A percentile compares a stretch with the other conserved stretches of the same genome.
Conservation (phyloP, 2,888 invertebrate species). For the Tachystola acroxantha region DNA sequence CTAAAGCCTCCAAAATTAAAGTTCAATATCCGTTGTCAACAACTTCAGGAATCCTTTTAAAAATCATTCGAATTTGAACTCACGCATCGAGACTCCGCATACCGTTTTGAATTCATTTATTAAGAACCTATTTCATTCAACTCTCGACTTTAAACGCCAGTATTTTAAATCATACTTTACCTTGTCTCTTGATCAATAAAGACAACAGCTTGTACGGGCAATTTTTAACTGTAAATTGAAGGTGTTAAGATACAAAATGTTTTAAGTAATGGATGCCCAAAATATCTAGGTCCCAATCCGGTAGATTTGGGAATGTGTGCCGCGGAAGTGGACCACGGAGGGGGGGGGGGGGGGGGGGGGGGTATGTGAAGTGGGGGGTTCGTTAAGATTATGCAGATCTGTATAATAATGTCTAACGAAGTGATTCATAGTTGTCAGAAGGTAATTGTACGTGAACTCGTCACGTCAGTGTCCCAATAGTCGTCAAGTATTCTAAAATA, state of each 20-base stretch:
- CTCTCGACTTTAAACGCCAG: slow-evolving; percentile 31
- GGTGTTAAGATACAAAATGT: too few relatives aligned
- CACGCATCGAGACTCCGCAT: slow-evolving; percentile 45
- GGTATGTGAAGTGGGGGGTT: slow-evolving; percentile 19
- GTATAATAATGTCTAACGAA: slow-evolving; percentile 16
- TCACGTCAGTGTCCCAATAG: too few relatives aligned
- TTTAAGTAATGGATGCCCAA: slow-evolving; percentile 34
- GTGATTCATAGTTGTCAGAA: too few relatives aligned
- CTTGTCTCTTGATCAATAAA: too few relatives aligned
- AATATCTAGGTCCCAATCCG: slow-evolving; percentile 65
- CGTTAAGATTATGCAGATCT: slow-evolving; percentile 48
- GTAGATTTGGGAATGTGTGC: slow-evolving; percentile 66
- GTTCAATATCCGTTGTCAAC: slow-evolving; percentile 11
- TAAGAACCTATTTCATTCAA: slow-evolving; percentile 24
- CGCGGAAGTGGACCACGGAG: slow-evolving; percentile 50
- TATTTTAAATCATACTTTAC: too few relatives aligned
- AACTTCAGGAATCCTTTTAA: slow-evolving; percentile 31
- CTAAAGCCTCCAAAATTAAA: slow-evolving; percentile 8
- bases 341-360: slow-evolving; percentile 26
- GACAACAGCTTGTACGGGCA: slow-evolving; percentile 5
- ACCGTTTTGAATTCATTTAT: slow-evolving; percentile 61
- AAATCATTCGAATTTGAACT: slow-evolving; percentile 49
- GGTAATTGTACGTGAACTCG: too few relatives aligned
- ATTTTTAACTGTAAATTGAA: slow-evolving; percentile 19
- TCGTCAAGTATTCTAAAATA: too few relatives aligned